phyloP scores from a whole-genome alignment of 2,888 invertebrate genomes.

The Tenthredo notha region DNA sequence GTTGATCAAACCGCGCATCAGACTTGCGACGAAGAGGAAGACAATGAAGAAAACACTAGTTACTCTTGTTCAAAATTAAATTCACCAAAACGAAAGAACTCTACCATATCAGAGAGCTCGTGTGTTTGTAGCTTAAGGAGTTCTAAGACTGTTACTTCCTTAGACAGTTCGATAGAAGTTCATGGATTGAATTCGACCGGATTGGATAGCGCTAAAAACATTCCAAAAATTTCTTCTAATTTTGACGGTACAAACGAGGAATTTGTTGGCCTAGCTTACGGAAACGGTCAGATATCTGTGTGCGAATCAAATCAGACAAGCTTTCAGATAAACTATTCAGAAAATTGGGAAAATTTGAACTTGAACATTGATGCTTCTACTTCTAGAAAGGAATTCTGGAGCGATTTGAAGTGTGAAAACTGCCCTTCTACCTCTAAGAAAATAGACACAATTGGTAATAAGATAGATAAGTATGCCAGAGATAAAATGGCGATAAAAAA shows the following conservation, averaged over 20 bases:
- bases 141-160: constrained; percentile 60
- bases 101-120: constrained; percentile 67
- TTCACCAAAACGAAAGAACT: constrained; percentile 69
- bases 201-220: constrained; percentile 64
- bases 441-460: constrained; percentile 70
- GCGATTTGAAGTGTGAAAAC: constrained; percentile 74
- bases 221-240: constrained; percentile 71
- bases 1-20: constrained; percentile 58
- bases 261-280: constrained; percentile 75
- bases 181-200: constrained; percentile 58
- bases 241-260: constrained; percentile 75
- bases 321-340: constrained; percentile 75
- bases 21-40: constrained; percentile 63
- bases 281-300: constrained; percentile 73
- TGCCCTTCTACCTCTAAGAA: constrained; percentile 66
- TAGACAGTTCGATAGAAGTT: constrained; percentile 66
- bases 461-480: constrained; percentile 69
- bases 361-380: constrained; percentile 72
- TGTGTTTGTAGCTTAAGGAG: constrained; percentile 71
- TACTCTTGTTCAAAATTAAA: constrained; percentile 75
- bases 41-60: constrained; percentile 73
- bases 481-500: constrained; percentile 66
- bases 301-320: constrained; percentile 74
- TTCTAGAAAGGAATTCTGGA: constrained; percentile 74
- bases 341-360: constrained; percentile 77